These are phyloP conservation scores for Sepioteuthis lessoniana DNA, from an alignment of 2,888 invertebrate genomes.

Conservation along the genomic window DNA sequence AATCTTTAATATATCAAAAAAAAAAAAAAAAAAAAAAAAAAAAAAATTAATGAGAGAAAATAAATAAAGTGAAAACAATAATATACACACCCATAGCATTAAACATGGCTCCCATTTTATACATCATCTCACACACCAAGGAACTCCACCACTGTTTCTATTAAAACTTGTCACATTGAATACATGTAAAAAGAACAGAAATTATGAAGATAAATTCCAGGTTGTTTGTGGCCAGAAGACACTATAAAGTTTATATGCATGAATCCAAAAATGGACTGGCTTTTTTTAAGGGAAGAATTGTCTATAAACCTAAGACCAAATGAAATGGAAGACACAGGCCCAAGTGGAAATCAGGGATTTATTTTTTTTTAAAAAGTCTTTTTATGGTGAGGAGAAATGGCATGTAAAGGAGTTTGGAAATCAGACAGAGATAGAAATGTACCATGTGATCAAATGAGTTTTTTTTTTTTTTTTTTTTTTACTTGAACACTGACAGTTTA, in stretches of 20 bases:
- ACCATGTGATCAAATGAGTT: neutral
- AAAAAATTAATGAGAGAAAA: no score
- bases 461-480: no score
- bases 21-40: neutral
- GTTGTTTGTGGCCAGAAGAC: neutral
- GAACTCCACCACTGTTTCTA: neutral
- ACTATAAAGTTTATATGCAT: neutral
- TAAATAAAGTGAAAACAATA: slow-evolving; percentile 2
- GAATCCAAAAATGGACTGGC: neutral
- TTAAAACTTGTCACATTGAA: neutral
- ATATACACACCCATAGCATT: slow-evolving; percentile 20
- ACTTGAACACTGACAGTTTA: no score
- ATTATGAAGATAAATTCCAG: neutral
- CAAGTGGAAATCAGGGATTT: neutral
- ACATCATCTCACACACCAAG: slow-evolving; percentile 16
- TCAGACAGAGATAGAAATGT: neutral
- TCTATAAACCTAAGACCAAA: neutral
- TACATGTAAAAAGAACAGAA: neutral
- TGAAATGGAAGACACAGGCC: slow-evolving; percentile 15
- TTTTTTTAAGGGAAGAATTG: neutral
- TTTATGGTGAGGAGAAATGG: neutral
- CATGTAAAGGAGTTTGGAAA: neutral
- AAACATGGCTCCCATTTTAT: slow-evolving; percentile 7
- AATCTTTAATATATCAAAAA: neutral
- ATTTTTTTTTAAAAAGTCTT: neutral